Evolutionary conservation across 2,797 vertebrate genomes (phyloP).

Genomic region (Mormyrus proboscirostris): DNA sequence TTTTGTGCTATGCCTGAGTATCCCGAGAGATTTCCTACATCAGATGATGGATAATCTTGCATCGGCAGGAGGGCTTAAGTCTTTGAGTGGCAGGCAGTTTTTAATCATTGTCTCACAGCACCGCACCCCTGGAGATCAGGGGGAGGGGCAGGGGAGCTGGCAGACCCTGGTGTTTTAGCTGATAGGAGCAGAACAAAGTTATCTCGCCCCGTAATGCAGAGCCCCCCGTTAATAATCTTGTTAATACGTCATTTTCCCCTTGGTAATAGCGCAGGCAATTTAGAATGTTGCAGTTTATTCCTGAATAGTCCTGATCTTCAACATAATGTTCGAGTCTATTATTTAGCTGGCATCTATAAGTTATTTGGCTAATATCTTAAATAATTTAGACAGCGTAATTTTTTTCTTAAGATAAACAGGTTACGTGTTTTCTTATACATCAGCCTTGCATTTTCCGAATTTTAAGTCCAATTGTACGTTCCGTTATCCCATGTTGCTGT

Average conservation of each 20-base stretch:
- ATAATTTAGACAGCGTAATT: not conserved
- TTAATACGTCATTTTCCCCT: not conserved
- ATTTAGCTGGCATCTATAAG: not conserved
- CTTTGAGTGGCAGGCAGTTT: constrained; percentile 21
- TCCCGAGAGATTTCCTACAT: not conserved
- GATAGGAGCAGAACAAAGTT: constrained; percentile 57
- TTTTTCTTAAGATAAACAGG: not conserved
- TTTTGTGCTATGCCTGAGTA: not conserved
- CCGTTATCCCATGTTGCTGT: not conserved
- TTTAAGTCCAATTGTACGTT: not conserved
- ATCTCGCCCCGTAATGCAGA: constrained; percentile 53
- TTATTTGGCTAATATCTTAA: not conserved
- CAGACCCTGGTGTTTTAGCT: constrained; percentile 40
- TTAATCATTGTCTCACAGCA: constrained; percentile 42
- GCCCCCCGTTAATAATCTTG: constrained; percentile 14
- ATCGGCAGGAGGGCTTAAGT: not conserved
- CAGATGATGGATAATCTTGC: not conserved
- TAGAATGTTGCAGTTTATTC: not conserved
- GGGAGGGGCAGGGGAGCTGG: constrained; percentile 34
- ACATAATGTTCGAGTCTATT: not conserved
- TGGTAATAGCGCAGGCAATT: not conserved
- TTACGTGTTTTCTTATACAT: not conserved
- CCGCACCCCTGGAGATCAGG: constrained; percentile 26
- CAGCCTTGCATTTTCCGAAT: not conserved
- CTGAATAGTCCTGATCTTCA: not conserved